phyloP scores from a whole-genome alignment of 2,888 invertebrate species.

The Agonopterix alstromeriana region DNA sequence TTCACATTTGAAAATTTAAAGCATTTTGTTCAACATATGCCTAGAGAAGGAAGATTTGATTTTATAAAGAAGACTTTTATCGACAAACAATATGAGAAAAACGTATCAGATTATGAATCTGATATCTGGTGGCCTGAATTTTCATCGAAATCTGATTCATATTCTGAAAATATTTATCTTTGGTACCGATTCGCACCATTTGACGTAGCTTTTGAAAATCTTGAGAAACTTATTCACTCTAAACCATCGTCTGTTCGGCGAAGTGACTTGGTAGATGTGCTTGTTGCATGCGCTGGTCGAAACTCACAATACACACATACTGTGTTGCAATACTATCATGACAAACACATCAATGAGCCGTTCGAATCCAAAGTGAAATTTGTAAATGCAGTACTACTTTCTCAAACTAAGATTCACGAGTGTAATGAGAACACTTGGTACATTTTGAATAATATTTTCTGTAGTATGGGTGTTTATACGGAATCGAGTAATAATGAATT shows the following conservation, averaged over 20 bases:
- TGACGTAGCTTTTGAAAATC: constrained; percentile 11
- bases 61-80: constrained; percentile 42
- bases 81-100: constrained; percentile 19
- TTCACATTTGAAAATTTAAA: constrained; percentile 28
- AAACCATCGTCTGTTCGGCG: constrained; percentile 41
- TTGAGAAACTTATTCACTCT: constrained; percentile 26
- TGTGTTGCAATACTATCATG: too few species aligned
- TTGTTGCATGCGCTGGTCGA: constrained; percentile 32
- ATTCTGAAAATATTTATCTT: constrained; percentile 6
- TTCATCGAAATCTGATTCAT: too few species aligned
- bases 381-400: constrained; percentile 24
- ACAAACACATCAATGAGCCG: constrained; percentile 49
- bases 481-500: constrained; percentile 32
- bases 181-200: constrained; percentile 18
- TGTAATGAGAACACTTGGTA: constrained; percentile 41
- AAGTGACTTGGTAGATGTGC: constrained; percentile 32
- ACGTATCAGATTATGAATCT: not conserved
- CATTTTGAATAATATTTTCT: constrained; percentile 43
- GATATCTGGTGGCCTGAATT: too few species aligned
- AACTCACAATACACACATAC: constrained; percentile 30
- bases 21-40: constrained; percentile 37
- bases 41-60: constrained; percentile 34
- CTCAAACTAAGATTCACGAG: constrained; percentile 24
- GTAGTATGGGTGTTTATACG: constrained; percentile 52
- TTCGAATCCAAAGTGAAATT: constrained; percentile 8